Percentiles rank a stretch among this genome's conserved stretches.
Conservation (phyloP, 2,888 invertebrate species). For the Glyphotaelius pellucidus region DNA sequence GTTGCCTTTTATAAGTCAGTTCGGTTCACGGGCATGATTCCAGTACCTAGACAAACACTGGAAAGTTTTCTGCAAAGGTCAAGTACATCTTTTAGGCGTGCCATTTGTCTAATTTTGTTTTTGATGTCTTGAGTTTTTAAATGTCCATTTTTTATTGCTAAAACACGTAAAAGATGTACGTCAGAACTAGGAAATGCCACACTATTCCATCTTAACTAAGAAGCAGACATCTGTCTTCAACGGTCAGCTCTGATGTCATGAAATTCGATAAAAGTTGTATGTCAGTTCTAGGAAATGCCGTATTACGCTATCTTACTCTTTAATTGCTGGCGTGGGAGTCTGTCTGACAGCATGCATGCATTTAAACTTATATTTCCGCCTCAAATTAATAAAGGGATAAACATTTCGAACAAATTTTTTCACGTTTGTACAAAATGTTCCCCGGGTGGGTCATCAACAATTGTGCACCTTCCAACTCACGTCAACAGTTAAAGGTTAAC, state of each 20-base stretch:
- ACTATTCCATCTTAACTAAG: background rate
- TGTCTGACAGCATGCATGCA: too few relatives aligned
- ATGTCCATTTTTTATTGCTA: background rate
- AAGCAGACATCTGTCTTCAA: background rate
- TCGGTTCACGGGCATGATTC: background rate
- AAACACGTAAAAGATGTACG: background rate
- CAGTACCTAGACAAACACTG: background rate
- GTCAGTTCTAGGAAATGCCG: too few relatives aligned
- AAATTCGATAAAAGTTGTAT: background rate
- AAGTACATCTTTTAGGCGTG: background rate
- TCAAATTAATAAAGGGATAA: too few relatives aligned
- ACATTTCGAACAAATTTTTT: too few relatives aligned
- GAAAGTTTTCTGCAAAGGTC: background rate
- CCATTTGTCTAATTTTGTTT: background rate
- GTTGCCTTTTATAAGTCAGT: background rate
- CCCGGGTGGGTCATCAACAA: too few relatives aligned
- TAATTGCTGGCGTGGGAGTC: too few relatives aligned
- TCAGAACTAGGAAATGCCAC: background rate
- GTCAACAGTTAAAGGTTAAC: too few relatives aligned
- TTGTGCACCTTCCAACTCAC: too few relatives aligned
- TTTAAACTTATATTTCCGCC: too few relatives aligned
- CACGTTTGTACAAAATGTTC: too few relatives aligned
- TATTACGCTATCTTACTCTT: too few relatives aligned
- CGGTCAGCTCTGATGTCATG: background rate
- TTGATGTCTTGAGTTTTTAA: background rate